phyloP scores from a whole-genome alignment of 2,888 invertebrate genomes.

The Aproaerema taeniolella region DNA sequence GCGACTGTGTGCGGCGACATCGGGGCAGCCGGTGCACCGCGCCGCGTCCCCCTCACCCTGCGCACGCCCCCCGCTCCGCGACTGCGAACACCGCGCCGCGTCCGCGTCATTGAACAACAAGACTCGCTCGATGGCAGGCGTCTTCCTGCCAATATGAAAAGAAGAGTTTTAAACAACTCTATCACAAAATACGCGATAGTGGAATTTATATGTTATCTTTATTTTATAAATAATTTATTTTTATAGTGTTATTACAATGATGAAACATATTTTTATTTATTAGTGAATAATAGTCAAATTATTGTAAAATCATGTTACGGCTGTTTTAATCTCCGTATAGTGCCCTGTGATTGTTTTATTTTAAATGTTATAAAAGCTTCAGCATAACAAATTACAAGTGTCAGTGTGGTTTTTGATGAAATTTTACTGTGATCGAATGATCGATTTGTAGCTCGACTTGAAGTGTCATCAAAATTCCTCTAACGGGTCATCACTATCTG shows the following conservation, averaged over 20 bases:
- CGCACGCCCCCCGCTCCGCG: constrained; percentile 69
- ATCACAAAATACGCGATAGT: constrained; percentile 70
- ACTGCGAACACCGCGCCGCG: constrained; percentile 68
- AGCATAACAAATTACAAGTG: constrained; percentile 50
- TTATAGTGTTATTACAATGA: constrained; percentile 68
- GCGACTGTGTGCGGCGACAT: constrained; percentile 62
- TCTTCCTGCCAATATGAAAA: constrained; percentile 74
- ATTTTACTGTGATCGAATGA: constrained; percentile 45
- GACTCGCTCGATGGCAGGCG: constrained; percentile 75
- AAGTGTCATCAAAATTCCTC: constrained; percentile 53
- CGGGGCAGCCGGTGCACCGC: constrained; percentile 74
- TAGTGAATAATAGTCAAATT: constrained; percentile 73
- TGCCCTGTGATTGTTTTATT: constrained; percentile 72
- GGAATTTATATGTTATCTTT: constrained; percentile 68
- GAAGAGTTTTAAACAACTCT: constrained; percentile 64
- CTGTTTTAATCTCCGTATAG: constrained; percentile 59
- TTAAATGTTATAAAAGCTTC: constrained; percentile 53
- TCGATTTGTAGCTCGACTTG: constrained; percentile 55
- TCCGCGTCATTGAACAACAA: constrained; percentile 77
- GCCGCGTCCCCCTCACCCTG: constrained; percentile 30
- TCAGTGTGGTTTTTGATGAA: constrained; percentile 51
- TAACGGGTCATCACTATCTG: constrained; percentile 55
- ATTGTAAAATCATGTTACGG: constrained; percentile 58
- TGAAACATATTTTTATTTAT: constrained; percentile 68
- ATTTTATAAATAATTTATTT: constrained; percentile 70